Base-by-base conservation (phyloP, 35 echinoderm and acorn worm species). In the Heliocidaris tuberculata region DNA sequence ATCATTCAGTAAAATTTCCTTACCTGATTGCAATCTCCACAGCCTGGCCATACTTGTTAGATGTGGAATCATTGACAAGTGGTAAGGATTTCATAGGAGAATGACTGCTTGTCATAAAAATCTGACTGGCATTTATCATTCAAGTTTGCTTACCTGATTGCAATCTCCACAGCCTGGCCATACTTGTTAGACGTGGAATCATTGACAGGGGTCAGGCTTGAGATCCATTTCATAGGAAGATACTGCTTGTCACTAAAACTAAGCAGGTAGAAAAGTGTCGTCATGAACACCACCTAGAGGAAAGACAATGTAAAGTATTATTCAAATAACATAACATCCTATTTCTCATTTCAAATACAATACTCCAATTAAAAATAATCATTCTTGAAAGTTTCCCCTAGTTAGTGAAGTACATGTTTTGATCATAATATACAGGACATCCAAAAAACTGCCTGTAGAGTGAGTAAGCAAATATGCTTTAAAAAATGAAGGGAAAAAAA, bases 201-300 rank as follows among this genome's bases (percentile, higher is more conserved):
- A 2, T 93, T 93, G 65, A 32, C 94, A 49, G 98, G 98, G 16
- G 97, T 94, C 0, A 99, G 85, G 13, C 96, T 95, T 3, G 98
- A 95, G 7, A 99, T 65, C 98, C 98, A 99, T 93, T 95, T 78
- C 96, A 97, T 97, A 7, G 98, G 98, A 42, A 97, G 94, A 71
- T 97, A 99, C 92, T 96, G 98, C 52, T 97, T 97, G 93, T 94
- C 92, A 94, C 98, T 99, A 30, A 94, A 96, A 94, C 98, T 99
- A 94, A 99, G 94, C 60, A 99, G 87, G 90, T 99, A 99, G 97
- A 99, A 99, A 27, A 99, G 65, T 0, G 98, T 97, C 2, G 98
- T 99, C 95, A 99, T 95, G 90, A 99, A 99, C 35, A 99, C 97
- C 78, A 99, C 85, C 98, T 99, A 13, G 0, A 15, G 16, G 15